phyloP scores from a whole-genome alignment of 2,888 invertebrate genomes.

The Ennomos fuscantarius region DNA sequence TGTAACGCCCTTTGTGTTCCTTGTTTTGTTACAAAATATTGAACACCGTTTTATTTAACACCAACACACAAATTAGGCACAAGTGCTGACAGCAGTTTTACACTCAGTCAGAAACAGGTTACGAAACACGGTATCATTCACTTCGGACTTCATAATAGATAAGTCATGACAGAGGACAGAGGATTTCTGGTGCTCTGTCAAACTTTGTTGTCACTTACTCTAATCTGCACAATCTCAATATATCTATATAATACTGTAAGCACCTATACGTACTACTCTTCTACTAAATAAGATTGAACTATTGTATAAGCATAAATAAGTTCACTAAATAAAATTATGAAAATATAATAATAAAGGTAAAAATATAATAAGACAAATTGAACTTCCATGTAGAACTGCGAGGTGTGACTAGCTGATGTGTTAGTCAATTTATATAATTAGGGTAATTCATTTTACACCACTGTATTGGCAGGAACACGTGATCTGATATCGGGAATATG shows the following conservation, averaged over 20 bases:
- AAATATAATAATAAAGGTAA: too few species aligned
- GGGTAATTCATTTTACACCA: constrained; percentile 11
- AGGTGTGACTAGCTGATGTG: constrained; percentile 13
- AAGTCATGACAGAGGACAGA: constrained; percentile 29
- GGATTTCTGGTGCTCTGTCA: too few species aligned
- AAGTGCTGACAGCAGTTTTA: constrained; percentile 67
- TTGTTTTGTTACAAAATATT: constrained; percentile 85
- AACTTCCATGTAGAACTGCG: constrained; percentile 12
- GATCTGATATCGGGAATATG: constrained; percentile 35
- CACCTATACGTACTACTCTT: too few species aligned
- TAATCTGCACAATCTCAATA: too few species aligned
- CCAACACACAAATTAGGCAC: constrained; percentile 79
- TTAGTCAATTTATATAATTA: constrained; percentile 24
- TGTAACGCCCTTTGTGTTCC: constrained; percentile 83
- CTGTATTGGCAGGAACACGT: constrained; percentile 10
- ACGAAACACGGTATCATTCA: constrained; percentile 56
- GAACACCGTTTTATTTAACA: constrained; percentile 85
- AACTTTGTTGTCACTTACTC: too few species aligned
- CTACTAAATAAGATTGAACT: too few species aligned
- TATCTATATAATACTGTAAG: too few species aligned
- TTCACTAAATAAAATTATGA: too few species aligned
- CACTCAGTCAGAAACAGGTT: constrained; percentile 59
- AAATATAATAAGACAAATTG: constrained; percentile 12
- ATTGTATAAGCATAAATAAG: too few species aligned
- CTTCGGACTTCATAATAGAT: constrained; percentile 32